These are phyloP conservation scores for Danaus plexippus DNA, from an alignment of 1,140 invertebrate species.

Conservation along the genomic window DNA sequence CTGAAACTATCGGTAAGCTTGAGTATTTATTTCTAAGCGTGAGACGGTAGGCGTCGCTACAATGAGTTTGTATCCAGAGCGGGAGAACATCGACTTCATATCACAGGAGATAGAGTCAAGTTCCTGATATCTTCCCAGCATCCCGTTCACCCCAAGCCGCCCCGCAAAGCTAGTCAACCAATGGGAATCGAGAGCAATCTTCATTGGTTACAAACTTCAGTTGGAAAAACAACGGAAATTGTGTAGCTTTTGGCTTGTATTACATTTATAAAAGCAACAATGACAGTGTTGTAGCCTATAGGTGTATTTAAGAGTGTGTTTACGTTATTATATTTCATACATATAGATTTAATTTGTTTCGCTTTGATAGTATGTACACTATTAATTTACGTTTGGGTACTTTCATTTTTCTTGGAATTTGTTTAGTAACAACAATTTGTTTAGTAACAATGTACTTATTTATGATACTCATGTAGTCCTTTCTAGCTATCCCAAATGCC, in stretches of 20 bases:
- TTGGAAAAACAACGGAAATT: constrained; percentile 42
- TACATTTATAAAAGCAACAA: constrained; percentile 25
- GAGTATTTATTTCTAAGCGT: constrained; percentile 34
- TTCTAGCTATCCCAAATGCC: too few species aligned
- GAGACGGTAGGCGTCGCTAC: constrained; percentile 49
- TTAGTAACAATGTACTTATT: too few species aligned
- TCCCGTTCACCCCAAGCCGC: constrained; percentile 44
- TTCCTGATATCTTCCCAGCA: constrained; percentile 34
- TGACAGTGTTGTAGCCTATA: background rate
- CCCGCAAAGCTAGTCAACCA: constrained; percentile 33
- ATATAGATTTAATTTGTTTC: too few species aligned
- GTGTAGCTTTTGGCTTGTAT: constrained; percentile 32
- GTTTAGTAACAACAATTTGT: too few species aligned
- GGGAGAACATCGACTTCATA: constrained; percentile 36
- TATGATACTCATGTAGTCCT: too few species aligned
- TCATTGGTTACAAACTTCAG: constrained; percentile 51
- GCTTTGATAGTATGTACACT: too few species aligned
- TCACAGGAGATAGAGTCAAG: constrained; percentile 37
- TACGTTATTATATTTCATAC: too few species aligned
- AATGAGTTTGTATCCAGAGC: constrained; percentile 27
- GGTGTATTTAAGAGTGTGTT: too few species aligned
- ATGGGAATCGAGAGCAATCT: constrained; percentile 23
- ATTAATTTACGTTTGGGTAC: too few species aligned
- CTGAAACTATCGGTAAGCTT: constrained; percentile 47
- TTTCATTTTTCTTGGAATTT: too few species aligned